Conservation (phyloP, 2,888 invertebrate species). For the Dynastes grantii region DNA sequence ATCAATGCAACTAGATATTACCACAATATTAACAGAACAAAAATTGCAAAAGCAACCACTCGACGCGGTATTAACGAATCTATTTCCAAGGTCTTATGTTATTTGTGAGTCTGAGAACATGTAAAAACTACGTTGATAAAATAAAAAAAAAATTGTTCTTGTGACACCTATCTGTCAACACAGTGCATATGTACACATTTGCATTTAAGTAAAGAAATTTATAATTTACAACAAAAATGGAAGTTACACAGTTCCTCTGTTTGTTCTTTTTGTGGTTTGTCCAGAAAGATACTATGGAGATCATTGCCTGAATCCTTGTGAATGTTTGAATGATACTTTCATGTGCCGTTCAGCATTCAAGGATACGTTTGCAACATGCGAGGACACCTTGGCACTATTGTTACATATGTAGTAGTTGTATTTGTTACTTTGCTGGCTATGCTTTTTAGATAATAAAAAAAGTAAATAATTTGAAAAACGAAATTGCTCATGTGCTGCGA, state of each 20-base stretch:
- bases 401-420: constrained; percentile 77
- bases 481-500: constrained; percentile 91
- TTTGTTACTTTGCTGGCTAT: constrained; percentile 78
- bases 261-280: constrained; percentile 76
- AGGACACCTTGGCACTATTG: constrained; percentile 70
- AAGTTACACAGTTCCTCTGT: background rate
- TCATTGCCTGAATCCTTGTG: constrained; percentile 88
- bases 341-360: constrained; percentile 83
- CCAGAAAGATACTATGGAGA: constrained; percentile 92
- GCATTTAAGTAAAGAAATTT: too few species aligned
- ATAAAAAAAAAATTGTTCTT: too few species aligned
- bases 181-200: too few species aligned
- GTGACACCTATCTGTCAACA: too few species aligned
- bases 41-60: too few species aligned
- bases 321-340: constrained; percentile 83
- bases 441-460: constrained; percentile 79
- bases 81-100: too few species aligned
- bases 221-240: too few species aligned
- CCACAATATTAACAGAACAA: too few species aligned
- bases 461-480: constrained; percentile 87
- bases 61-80: too few species aligned
- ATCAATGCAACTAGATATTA: too few species aligned
- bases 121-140: too few species aligned
- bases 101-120: too few species aligned
- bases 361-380: constrained; percentile 87